Base-by-base conservation (phyloP, 35 echinoderm and acorn worm species). In the Apostichopus parvimensis region DNA sequence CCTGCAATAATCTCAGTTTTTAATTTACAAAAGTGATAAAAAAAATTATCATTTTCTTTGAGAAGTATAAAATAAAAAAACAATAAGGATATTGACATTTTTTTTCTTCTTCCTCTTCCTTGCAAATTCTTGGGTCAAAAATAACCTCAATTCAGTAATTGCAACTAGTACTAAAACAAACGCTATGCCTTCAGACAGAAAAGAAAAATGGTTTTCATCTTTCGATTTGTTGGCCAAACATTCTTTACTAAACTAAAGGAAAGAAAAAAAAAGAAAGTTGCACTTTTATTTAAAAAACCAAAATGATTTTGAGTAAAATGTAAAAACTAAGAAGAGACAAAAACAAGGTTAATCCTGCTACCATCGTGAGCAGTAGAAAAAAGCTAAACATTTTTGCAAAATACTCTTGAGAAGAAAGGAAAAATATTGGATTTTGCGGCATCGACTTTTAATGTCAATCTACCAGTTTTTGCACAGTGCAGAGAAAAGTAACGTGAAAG, bases 401-500 rank as follows among this genome's bases (percentile, higher is more conserved):
- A 84, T 84, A 84, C 81, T 84, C 81, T 84, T 84, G 53, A 58
- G 12, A 84, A 52, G 53, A 9, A 14, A 82, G 34, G 54, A 54
- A 58, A 84, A 84, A 84, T 84, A 84, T 84, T 84, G 55, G 81
- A 84, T 84, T 84, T 83, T 84, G 15, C 22, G 56, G 81, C 14
- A 1, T 84, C 81, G 54, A 84, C 23, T 84, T 80, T 75, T 75
- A 11, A 75, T 75, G 24, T 84, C 81, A 55, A 84, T 22, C 81
- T 59, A 58, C 57, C 57, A 84, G 15, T 84, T n/a, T 45, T 84
- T 84, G 81, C 81, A 84, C 81, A 84, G 57, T 59, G 81, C 81
- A 84, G 81, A 84, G 81, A 84, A 84, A 18, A 84, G 81, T 58
- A 84, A 84, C 81, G 24, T 84, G 81, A 84, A 84, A 84, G 81